These are phyloP conservation scores for Sarotherodon lohbergeri DNA, from an alignment of 2,113 vertebrate genomes.

Conservation along the genomic window DNA sequence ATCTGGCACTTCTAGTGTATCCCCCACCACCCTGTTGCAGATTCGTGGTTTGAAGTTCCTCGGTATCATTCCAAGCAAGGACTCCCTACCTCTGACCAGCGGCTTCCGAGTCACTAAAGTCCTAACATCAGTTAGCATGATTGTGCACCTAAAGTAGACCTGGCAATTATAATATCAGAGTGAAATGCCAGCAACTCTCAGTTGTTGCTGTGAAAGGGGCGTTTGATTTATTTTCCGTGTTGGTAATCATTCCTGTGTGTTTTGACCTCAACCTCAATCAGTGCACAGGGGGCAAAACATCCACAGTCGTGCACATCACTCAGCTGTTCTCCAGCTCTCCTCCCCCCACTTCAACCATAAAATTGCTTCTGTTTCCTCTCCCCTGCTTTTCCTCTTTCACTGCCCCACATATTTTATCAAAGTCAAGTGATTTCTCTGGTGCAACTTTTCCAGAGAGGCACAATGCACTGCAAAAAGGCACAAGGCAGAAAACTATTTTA, in stretches of 20 bases:
- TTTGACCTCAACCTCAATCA: neutral
- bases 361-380: conserved; percentile 39
- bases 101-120: neutral
- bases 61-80: neutral
- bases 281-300: neutral
- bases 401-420: conserved; percentile 52
- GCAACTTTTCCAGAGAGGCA: neutral
- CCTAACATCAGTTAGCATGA: neutral
- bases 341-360: conserved; percentile 18
- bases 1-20: neutral
- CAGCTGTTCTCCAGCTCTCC: conserved; percentile 3
- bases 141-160: neutral
- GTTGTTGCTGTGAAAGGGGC: neutral
- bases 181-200: neutral
- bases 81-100: neutral
- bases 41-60: neutral
- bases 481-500: neutral
- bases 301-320: conserved; percentile 32
- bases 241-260: conserved; percentile 15
- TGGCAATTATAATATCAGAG: neutral
- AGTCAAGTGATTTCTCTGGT: conserved; percentile 20
- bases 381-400: conserved; percentile 3
- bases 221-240: conserved; percentile 8
- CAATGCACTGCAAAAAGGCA: neutral
- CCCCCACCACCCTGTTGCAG: neutral